Evolutionary conservation across 92 coral and sea anemone species (phyloP), one percentile per base, ranked within the genome.

Genomic region (Palythoa caribaeorum): DNA sequence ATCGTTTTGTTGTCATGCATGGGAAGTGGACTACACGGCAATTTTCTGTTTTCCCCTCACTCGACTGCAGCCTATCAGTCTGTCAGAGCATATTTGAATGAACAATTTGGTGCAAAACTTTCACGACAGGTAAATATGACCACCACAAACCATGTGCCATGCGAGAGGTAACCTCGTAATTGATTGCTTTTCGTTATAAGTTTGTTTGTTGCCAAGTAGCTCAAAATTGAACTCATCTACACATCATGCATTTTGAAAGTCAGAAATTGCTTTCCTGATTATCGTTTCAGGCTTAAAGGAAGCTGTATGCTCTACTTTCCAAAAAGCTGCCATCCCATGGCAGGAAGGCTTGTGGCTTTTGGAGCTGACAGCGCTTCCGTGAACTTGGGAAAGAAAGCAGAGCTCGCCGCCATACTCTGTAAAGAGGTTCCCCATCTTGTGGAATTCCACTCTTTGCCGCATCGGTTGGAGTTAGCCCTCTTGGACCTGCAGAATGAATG

Each of bases 351-450:
- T 53, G 90, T 86, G 68, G 93, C 83, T 73, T 86, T 90, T 60
- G 90, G 93, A 6, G 78, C 93, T 63, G 90, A 90, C 81, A 90
- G 90, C 19, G 87, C 93, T 44, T 86, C 87, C 9, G 79, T 81
- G 38, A 81, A 90, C 76, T 89, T 87, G 35, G 85, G 85, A 44
- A 80, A 87, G 84, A 90, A 63, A 54, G 78, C 73, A 20, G 90
- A 88, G 51, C 37, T 86, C 54, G 84, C 88, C 37, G 79, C 90
- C 36, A 55, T 85, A 21, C 87, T 90, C 36, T 63, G 40, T 38
- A 87, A 78, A 80, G 90, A 90, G 6, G 77, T 71, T 38, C 90
- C 92, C 50, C 53, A 86, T 36, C 87, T 90, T 70, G 83, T 85
- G 6, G 90, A 90, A 54, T 85, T 90, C 87, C 90, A 90, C 53